Conservation (phyloP, 2,113 vertebrate species). For the Enhydra lutris region DNA sequence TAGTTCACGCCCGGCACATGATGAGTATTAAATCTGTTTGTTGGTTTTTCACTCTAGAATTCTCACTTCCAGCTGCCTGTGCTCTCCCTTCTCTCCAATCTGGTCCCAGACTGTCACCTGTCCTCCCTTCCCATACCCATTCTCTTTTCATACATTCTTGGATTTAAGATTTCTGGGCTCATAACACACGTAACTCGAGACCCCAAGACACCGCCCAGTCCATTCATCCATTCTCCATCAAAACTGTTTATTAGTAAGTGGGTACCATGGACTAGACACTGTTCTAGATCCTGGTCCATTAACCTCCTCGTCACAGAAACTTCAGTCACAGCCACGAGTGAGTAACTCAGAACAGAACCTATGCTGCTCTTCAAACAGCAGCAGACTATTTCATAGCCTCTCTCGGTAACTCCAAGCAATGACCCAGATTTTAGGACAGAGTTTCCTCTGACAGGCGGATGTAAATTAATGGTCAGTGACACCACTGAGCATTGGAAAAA, state of each 20-base stretch:
- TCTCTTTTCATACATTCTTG: not conserved
- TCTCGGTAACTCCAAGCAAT: not conserved
- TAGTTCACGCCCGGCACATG: not conserved
- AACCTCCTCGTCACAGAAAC: not conserved
- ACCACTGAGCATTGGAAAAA: not conserved
- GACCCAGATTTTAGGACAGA: not conserved
- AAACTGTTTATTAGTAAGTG: not conserved
- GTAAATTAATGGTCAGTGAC: not conserved
- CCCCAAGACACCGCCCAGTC: not conserved
- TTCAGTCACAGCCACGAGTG: not conserved
- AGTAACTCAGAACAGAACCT: not conserved
- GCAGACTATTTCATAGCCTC: not conserved
- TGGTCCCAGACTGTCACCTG: too few relatives aligned
- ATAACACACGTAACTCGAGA: not conserved
- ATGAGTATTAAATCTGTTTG: not conserved
- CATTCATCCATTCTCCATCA: not conserved
- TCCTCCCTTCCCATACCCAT: not conserved
- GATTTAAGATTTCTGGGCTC: not conserved
- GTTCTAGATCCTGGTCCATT: not conserved
- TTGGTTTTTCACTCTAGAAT: not conserved
- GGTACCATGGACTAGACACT: not conserved
- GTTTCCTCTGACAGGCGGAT: not conserved
- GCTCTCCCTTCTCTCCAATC: not conserved
- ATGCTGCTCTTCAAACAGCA: not conserved
- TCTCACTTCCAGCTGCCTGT: not conserved